Percentiles rank a stretch among this genome's conserved stretches.
phyloP scores from a whole-genome alignment of 2,113 vertebrate species.

The Gallinago media region DNA sequence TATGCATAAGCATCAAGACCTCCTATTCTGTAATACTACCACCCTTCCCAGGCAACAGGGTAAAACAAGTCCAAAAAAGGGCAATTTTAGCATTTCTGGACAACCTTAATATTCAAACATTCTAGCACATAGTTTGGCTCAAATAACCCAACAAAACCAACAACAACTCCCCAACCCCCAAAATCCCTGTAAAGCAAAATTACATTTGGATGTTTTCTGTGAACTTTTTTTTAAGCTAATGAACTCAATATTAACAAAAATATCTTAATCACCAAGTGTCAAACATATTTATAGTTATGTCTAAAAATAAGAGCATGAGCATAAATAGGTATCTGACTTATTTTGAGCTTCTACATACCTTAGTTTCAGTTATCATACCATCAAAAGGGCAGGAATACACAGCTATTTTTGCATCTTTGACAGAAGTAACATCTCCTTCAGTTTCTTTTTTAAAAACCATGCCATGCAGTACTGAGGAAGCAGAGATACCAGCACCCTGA shows the following conservation, averaged over 20 bases:
- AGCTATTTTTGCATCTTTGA: conserved; percentile 95
- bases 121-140: background rate
- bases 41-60: background rate
- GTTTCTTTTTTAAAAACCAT: conserved; percentile 99
- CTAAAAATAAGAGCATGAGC: conserved; percentile 19
- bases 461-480: conserved; percentile 93
- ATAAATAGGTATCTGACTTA: conserved; percentile 11
- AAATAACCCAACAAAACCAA: background rate
- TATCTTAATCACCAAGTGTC: conserved; percentile 2
- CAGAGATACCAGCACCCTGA: conserved; percentile 89
- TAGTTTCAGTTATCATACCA: conserved; percentile 95
- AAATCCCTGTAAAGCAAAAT: background rate
- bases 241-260: conserved; percentile 24
- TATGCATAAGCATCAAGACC: background rate
- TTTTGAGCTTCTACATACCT: conserved; percentile 79
- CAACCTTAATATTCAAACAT: background rate
- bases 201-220: background rate
- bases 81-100: background rate
- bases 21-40: background rate
- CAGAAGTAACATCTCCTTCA: conserved; percentile 93
- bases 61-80: background rate
- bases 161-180: background rate
- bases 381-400: conserved; percentile 98
- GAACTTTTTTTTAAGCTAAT: background rate
- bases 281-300: background rate